Percentiles rank a stretch among this genome's conserved stretches.
Evolutionary conservation across 2,113 vertebrate species (phyloP).

Genomic region (Urocitellus parryii): DNA sequence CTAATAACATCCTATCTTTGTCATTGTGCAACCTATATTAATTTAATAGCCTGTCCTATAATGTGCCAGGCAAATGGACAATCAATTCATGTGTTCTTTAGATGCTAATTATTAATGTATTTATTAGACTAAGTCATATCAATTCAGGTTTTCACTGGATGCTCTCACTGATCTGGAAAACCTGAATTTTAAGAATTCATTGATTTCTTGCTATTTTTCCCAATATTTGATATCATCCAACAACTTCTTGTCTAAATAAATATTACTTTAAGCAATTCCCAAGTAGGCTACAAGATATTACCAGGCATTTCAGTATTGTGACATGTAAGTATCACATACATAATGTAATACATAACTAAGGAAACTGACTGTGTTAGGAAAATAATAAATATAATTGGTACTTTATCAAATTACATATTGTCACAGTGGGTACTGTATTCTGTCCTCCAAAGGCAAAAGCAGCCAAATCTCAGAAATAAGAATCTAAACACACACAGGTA

Average conservation of each 20-base stretch:
- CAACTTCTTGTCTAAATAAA: background rate
- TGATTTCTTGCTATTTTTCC: background rate
- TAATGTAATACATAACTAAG: background rate
- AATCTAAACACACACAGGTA: background rate
- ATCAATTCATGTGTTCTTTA: constrained; percentile 8
- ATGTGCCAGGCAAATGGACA: constrained; percentile 8
- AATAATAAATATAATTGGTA: background rate
- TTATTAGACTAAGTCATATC: constrained; percentile 22
- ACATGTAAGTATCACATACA: background rate
- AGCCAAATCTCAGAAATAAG: background rate
- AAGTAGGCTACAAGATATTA: background rate
- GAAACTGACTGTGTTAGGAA: background rate
- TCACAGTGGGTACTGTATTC: background rate
- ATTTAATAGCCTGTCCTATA: background rate
- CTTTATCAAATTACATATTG: background rate
- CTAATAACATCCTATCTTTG: background rate
- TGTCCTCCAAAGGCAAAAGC: background rate
- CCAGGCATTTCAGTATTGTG: background rate
- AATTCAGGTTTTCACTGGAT: constrained; percentile 24
- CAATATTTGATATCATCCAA: background rate
- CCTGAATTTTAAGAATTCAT: constrained; percentile 42
- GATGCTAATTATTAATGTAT: constrained; percentile 28
- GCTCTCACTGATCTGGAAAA: background rate
- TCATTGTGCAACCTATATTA: background rate
- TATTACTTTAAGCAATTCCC: constrained; percentile 17